Evolutionary conservation across 2,888 invertebrate species (phyloP).

Genomic region (Drepana falcataria): DNA sequence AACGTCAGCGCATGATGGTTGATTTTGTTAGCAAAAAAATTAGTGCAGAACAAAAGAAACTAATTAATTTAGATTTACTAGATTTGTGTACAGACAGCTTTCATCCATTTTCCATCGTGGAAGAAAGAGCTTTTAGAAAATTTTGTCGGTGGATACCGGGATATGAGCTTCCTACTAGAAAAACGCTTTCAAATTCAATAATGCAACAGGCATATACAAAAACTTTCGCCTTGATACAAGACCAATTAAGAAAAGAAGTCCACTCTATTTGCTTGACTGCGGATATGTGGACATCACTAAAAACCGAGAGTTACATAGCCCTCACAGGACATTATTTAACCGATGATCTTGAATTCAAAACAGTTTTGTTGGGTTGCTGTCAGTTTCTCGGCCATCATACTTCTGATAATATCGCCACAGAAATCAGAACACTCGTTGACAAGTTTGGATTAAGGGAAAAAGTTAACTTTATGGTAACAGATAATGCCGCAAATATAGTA

Average conservation of each 20-base stretch:
- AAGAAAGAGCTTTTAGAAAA: conserved; percentile 21
- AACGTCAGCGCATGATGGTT: too few relatives aligned
- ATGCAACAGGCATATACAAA: conserved; percentile 4
- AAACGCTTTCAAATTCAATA: conserved; percentile 16
- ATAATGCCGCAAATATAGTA: conserved; percentile 29
- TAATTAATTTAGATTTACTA: conserved; percentile 10
- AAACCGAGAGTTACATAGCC: conserved; percentile 12
- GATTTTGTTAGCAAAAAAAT: too few relatives aligned
- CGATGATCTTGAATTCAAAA: conserved; percentile 16
- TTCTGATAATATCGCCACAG: conserved; percentile 17
- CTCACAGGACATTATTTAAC: conserved; percentile 27
- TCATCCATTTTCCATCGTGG: conserved; percentile 22
- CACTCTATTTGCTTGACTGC: conserved; percentile 18
- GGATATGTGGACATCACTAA: conserved; percentile 26
- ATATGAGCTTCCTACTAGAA: conserved; percentile 18
- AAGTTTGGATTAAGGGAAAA: conserved; percentile 14
- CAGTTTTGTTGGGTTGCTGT: conserved; percentile 21
- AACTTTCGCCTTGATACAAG: background rate
- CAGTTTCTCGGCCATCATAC: conserved; percentile 19
- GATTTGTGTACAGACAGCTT: conserved; percentile 14
- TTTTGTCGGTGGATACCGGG: conserved; percentile 22
- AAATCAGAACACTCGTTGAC: conserved; percentile 10
- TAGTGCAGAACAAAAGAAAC: too few relatives aligned
- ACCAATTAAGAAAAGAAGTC: background rate
- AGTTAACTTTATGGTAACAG: conserved; percentile 24